phyloP scores from a whole-genome alignment of 2,888 invertebrate genomes.

The Scaptomyza tumidula region DNA sequence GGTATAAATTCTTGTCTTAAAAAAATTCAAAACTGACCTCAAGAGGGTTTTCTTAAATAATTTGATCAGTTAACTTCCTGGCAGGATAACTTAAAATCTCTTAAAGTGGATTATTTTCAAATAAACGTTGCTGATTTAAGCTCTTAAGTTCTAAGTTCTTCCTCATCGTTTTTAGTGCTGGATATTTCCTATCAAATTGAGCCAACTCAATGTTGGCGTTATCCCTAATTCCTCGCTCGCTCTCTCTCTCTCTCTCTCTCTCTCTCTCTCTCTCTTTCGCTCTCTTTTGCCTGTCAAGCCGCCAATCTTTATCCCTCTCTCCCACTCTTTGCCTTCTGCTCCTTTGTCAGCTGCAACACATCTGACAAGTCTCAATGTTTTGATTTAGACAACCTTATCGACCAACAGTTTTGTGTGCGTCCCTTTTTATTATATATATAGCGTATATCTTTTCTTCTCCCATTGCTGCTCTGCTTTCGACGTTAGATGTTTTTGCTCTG shows the following conservation, averaged over 20 bases:
- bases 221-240: slow-evolving; percentile 45
- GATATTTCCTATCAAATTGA: slow-evolving; percentile 32
- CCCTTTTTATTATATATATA: slow-evolving; percentile 9
- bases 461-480: slow-evolving; percentile 32
- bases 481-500: slow-evolving; percentile 40
- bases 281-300: slow-evolving; percentile 36
- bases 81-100: too few relatives aligned
- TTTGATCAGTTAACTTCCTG: too few relatives aligned
- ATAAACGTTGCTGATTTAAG: too few relatives aligned
- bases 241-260: slow-evolving; percentile 23
- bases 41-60: too few relatives aligned
- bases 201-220: slow-evolving; percentile 44
- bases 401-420: slow-evolving; percentile 64
- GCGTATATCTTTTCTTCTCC: neutral
- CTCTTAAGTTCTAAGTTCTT: neutral
- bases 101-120: too few relatives aligned
- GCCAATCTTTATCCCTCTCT: neutral
- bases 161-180: neutral
- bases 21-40: too few relatives aligned
- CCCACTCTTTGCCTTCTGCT: neutral
- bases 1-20: too few relatives aligned
- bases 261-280: slow-evolving; percentile 19
- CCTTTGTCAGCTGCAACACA: slow-evolving; percentile 1
- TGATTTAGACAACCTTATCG: slow-evolving; percentile 76
- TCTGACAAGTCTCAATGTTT: slow-evolving; percentile 61